These are phyloP conservation scores for Plemyria rubiginata DNA, from an alignment of 2,888 invertebrate genomes.

Conservation along the genomic window DNA sequence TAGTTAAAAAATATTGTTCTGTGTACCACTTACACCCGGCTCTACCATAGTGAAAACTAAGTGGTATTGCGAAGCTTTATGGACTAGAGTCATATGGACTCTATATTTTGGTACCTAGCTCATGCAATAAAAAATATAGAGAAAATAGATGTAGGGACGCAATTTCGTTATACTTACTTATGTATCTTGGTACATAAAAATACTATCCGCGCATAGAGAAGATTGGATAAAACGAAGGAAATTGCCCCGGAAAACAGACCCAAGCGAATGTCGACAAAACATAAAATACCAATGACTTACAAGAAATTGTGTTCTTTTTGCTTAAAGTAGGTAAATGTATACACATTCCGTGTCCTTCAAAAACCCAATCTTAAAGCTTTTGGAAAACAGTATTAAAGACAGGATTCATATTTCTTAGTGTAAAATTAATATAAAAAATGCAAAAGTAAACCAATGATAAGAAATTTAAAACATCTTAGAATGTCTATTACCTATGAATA, in stretches of 20 bases:
- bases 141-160: slow-evolving; percentile 14
- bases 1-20: no score
- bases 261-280: slow-evolving; percentile 26
- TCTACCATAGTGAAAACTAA: no score
- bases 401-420: no score
- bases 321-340: slow-evolving; percentile 12
- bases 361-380: not conserved
- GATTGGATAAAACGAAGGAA: slow-evolving; percentile 34
- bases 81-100: no score
- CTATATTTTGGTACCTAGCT: not conserved
- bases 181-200: slow-evolving; percentile 31
- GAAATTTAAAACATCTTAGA: no score
- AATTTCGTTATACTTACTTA: slow-evolving; percentile 20
- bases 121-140: slow-evolving; percentile 8
- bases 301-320: slow-evolving; percentile 21
- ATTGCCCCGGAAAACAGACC: slow-evolving; percentile 32
- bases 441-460: no score
- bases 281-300: slow-evolving; percentile 33
- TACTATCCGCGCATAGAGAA: slow-evolving; percentile 26
- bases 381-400: no score
- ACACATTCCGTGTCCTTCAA: not conserved
- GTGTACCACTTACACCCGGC: no score
- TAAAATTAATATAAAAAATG: no score
- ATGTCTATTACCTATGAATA: no score
- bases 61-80: not conserved